Conservation (phyloP, 2,888 invertebrate species). For the Syrista parreyssii region DNA sequence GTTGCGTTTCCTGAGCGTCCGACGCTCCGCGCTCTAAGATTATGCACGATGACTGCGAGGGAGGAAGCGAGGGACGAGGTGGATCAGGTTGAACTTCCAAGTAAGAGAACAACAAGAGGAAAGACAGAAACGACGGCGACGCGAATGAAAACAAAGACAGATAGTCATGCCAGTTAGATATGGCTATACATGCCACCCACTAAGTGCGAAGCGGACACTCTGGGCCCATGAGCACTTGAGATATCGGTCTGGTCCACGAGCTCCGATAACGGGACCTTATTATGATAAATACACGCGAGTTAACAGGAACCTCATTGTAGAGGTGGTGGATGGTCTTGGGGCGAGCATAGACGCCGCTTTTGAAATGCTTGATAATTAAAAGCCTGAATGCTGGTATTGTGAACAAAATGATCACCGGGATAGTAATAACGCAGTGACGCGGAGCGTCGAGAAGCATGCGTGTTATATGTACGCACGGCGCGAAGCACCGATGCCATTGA, state of each 20-base stretch:
- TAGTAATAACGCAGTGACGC: neutral
- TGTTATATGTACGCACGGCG: neutral
- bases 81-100: neutral
- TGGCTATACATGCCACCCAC: slow-evolving; percentile 23
- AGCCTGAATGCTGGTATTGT: slow-evolving; percentile 8
- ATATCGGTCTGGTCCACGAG: slow-evolving; percentile 27
- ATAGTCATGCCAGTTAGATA: neutral
- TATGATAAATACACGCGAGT: slow-evolving; percentile 40
- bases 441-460: neutral
- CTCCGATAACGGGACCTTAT: slow-evolving; percentile 40
- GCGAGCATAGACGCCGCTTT: slow-evolving; percentile 25
- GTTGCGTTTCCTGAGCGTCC: neutral
- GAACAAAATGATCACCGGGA: neutral
- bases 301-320: slow-evolving; percentile 34
- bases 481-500: neutral
- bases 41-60: neutral
- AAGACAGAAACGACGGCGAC: neutral
- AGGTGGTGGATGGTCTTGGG: slow-evolving; percentile 19
- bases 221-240: slow-evolving; percentile 31
- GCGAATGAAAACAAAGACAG: neutral
- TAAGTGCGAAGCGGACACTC: slow-evolving; percentile 26
- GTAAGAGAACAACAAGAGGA: neutral
- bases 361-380: slow-evolving; percentile 9
- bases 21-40: neutral
- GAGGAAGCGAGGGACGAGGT: neutral